Base-by-base conservation (phyloP, 1,140 invertebrate species). In the Berghia stephanieae region DNA sequence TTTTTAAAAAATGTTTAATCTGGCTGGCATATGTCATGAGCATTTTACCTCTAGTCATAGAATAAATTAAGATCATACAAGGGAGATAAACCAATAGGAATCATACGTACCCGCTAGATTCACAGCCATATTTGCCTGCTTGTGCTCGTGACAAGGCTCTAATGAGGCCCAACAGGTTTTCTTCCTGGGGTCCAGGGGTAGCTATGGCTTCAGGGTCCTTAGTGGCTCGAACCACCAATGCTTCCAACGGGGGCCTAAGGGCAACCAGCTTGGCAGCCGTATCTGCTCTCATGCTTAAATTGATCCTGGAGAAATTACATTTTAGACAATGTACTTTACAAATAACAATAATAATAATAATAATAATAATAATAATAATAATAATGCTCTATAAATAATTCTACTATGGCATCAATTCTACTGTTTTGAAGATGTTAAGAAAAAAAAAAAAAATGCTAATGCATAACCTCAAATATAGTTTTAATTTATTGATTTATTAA, bases 191-290 rank as follows among this genome's bases (percentile, higher is more conserved):
- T 18, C 82, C 82, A 21, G 86, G 85, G 8, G 78, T 79, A 8
- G 73, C 73, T 1, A 89, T 79, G 18, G 79, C 81, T 83, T 96
- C 94, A 0, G 97, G 97, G 79, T 96, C 91, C 71, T 92, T 90
- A 4, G 95, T 93, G 0, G 93, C 93, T 63, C 93, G 89, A 5
- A 96, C 92, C 0, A 99, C 93, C 0, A 98, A 89, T 79, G 93
- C 91, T 90, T 99, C 97, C 2, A 99, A 86, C 1, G 94, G 94
- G 0, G 96, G 96, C 77, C 96, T 92, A 0, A 99, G 89, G 6
- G 95, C 94, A 0, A 96, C 92, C 75, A 99, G 93, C 4, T 93
- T 92, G 0, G 96, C 94, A 0, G 96, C 97, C 13, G 86, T 92
- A 86, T 91, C 82, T 0, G 94, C 92, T 80, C 94, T 90, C 92